A percentile compares a stretch with the other conserved stretches of the same genome.
phyloP scores from a whole-genome alignment of 92 coral and sea anemone species.

The Parazoanthus atlanticus region DNA sequence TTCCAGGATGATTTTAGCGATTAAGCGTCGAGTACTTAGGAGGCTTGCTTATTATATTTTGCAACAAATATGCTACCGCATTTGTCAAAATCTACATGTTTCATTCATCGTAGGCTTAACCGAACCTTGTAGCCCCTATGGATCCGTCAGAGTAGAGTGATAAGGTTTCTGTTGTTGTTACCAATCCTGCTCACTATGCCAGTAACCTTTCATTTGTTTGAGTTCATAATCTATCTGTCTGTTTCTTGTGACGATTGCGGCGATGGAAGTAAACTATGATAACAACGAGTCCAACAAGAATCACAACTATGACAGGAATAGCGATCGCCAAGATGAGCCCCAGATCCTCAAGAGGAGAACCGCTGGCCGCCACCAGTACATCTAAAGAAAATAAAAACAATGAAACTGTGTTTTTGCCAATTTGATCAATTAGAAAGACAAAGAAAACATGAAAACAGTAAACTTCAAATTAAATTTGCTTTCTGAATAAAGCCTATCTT shows the following conservation, averaged over 20 bases:
- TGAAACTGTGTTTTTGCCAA: background rate
- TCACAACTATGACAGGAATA: background rate
- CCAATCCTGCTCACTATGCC: background rate
- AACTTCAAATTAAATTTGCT: background rate
- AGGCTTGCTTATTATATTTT: too few relatives aligned
- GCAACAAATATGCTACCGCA: too few relatives aligned
- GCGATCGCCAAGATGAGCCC: slow-evolving; percentile 7
- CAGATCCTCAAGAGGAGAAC: background rate
- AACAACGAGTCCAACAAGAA: background rate
- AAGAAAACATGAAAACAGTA: too few relatives aligned
- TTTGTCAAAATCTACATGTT: too few relatives aligned
- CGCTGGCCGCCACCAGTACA: slow-evolving; percentile 4
- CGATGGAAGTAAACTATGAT: background rate
- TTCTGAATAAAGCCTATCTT: background rate
- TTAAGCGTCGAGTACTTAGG: too few relatives aligned
- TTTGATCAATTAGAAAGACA: background rate
- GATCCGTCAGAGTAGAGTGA: too few relatives aligned
- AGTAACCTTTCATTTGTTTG: background rate
- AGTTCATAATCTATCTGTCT: background rate
- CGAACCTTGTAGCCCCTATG: too few relatives aligned
- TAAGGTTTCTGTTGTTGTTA: background rate
- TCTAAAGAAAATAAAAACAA: background rate
- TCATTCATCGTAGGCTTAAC: too few relatives aligned
- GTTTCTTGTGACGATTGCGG: background rate
- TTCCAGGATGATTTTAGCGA: too few relatives aligned